Evolutionary conservation across 2,888 invertebrate genomes (phyloP).

Genomic region (Diploptera punctata): DNA sequence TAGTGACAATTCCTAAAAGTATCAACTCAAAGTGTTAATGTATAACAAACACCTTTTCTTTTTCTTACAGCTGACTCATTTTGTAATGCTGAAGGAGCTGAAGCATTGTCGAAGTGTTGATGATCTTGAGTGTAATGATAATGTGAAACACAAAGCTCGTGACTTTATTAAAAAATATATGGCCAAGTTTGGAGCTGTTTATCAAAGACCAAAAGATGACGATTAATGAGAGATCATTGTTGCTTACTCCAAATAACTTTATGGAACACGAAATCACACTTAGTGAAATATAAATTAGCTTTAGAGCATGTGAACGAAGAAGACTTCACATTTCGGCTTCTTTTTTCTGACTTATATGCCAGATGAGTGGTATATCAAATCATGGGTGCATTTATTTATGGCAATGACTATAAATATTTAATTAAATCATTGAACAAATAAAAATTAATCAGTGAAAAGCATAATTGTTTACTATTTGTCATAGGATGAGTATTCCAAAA

Average conservation of each 20-base stretch:
- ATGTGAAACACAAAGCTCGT: conserved; percentile 92
- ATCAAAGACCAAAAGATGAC: conserved; percentile 73
- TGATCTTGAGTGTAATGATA: conserved; percentile 86
- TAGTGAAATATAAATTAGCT: background rate
- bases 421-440: background rate
- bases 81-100: conserved; percentile 93
- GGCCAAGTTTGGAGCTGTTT: conserved; percentile 89
- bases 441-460: background rate
- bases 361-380: background rate
- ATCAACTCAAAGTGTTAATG: too few species aligned
- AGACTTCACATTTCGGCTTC: background rate
- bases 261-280: too few species aligned
- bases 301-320: background rate
- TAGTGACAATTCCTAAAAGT: too few species aligned
- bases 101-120: conserved; percentile 89
- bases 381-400: conserved; percentile 5
- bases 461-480: background rate
- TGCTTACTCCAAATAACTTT: too few species aligned
- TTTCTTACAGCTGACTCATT: conserved; percentile 82
- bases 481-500: background rate
- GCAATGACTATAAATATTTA: background rate
- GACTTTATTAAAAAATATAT: conserved; percentile 96
- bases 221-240: too few species aligned
- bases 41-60: conserved; percentile 36
- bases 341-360: background rate